Base-by-base conservation (phyloP, 2,113 vertebrate species). In the Atractosteus spatula region DNA sequence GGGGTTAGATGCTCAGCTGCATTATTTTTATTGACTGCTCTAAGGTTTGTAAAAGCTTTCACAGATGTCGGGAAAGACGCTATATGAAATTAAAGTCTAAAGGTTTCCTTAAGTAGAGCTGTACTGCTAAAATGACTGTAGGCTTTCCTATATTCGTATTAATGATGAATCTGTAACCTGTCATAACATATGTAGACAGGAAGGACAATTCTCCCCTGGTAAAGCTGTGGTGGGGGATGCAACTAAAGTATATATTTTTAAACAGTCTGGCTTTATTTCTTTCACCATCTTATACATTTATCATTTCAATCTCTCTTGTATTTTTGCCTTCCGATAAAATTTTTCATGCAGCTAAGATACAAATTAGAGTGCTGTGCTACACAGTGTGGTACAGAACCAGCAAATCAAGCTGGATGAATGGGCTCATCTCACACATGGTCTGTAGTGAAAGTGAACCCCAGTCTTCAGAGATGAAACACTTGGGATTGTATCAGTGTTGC, bases 201-300 rank as follows among this genome's bases (percentile, higher is more conserved):
- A 17, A 55, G 62, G 47, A 55, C 47, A 44, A 29, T 3, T 56
- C n/a, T 41, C 71, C 71, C n/a, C 16, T 67, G 65, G 64, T 6
- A 51, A 5, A 51, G 5, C 2, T 51, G 10, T 10, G 47, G 47
- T 51, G 47, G 47, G 47, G 47, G 47, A 51, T 7, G 47, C 1
- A 10, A 5, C 5, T 51, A 7, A 5, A 51, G 47, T 10, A 5
- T 10, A 51, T 10, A 51, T 51, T 51, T 41, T 44, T n/a, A 66
- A 43, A 55, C 17, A 54, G 41, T 61, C 10, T 70, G 67, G 65
- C 71, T 62, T 70, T 71, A 71, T 73, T 77, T 47, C 65, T 47
- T 67, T 65, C 3, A 14, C 45, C 44, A 41, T 62, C 13, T 66
- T 68, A 7, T 51, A 8, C 68, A 77, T 73, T 66, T 47, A 77